phyloP scores from a whole-genome alignment of 1,140 invertebrate genomes.

The Lethocerus indicus region DNA sequence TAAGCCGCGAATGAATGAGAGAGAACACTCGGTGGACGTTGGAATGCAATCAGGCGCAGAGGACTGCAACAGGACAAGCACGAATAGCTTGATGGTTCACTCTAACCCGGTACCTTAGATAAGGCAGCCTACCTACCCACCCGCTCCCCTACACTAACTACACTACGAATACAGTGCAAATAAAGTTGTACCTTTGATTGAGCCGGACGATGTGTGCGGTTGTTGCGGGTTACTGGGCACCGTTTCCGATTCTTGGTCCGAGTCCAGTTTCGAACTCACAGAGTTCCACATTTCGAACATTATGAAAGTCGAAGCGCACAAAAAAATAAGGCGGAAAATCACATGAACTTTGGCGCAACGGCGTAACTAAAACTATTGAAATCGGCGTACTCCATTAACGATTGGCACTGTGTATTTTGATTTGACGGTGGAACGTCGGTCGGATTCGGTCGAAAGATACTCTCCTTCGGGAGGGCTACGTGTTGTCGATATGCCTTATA shows the following conservation, averaged over 20 bases:
- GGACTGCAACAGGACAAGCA: no score
- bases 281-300: conserved; percentile 20
- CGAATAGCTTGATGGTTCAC: no score
- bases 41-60: no score
- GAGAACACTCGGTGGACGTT: no score
- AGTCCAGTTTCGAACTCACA: conserved; percentile 16
- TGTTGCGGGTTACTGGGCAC: conserved; percentile 11
- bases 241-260: conserved; percentile 6
- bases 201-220: conserved; percentile 17
- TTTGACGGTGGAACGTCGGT: neutral
- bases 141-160: no score
- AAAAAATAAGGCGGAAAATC: neutral
- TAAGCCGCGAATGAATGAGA: no score
- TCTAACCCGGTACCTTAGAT: no score
- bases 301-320: neutral
- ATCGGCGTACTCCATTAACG: neutral
- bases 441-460: neutral
- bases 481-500: neutral
- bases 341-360: neutral
- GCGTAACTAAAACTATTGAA: neutral
- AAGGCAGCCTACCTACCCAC: no score
- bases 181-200: conserved; percentile 17
- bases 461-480: neutral
- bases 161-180: neutral
- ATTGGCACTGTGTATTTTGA: neutral